Base-by-base conservation (phyloP, 2,888 invertebrate species). In the Actias luna region DNA sequence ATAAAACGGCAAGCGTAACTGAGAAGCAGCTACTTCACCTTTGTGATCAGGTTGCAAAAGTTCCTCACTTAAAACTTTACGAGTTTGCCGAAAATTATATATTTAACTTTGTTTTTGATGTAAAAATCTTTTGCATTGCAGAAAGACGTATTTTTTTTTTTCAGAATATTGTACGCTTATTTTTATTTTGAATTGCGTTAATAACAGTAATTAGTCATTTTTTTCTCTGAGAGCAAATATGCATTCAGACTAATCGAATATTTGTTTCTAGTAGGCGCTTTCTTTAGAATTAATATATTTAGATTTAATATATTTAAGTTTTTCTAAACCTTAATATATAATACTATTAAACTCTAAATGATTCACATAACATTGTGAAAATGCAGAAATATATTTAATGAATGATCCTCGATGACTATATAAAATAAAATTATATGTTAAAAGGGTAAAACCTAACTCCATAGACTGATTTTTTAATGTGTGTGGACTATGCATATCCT, bases 61-160 rank as follows among this genome's bases (percentile, higher is more conserved):
- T 62, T 39, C n/a, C 58, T 62, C 58, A 58, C 55, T 58, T 58
- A 62, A 62, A 62, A 58, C 58, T 62, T 62, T 58, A 46, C 42
- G 46, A 22, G 58, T 33, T 33, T 62, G 33, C 42, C 58, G 46
- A 18, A 39, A 58, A 58, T 46, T 22, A 33, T 39, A 36, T 42
- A 42, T 42, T 39, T 59, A 59, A 59, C 39, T 33, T 62, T 46
- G 29, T 46, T 39, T 62, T 58, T 58, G 42, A 62, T 58, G 46
- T 42, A 18, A 33, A 5, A 58, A 62, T 58, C 58, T 62, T 18
- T 52, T 52, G 35, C 52, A n/a, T 27, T 25, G 27, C 27, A 55
- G n/a, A n/a, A 29, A 55, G 7, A 27, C 1, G 29, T 29, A 55
- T 29, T n/a, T 55, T 55, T n/a, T n/a, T 55, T 55, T 0, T 16